Base-by-base conservation (phyloP, 2,888 invertebrate genomes). In the Frankliniella intonsa region DNA sequence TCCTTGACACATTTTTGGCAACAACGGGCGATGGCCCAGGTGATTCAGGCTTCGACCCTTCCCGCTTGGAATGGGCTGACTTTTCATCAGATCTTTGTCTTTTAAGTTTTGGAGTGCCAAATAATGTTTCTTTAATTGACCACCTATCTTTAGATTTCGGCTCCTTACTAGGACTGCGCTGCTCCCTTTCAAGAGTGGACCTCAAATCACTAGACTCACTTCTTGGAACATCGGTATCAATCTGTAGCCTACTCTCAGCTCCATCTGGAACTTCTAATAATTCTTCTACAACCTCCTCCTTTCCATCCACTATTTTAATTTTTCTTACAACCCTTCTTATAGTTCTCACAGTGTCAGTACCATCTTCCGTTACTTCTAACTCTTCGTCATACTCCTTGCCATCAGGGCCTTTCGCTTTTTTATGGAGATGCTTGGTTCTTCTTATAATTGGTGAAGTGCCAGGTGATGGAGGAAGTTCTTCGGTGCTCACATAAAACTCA, bases 311-410 rank as follows among this genome's bases (percentile, higher is more conserved):
- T 8, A 86, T 85, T 22, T 85, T 84, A 27, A 86, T 84, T 82
- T 85, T 85, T 19, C 86, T 84, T 25, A 86, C 85, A 22, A 86
- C 85, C 50, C 85, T 84, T 79, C 86, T 81, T 11, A 55, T 38
- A 19, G 49, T 49, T 22, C 69, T 22, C 0, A 81, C 76, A 17
- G 76, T 76, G 38, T 81, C 38, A 55, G 80, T 82, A 17, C 89
- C 90, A 82, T 91, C 90, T 85, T 90, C 90, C 76, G 90, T 91
- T 86, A 90, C 90, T 0, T 91, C 87, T 22, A 92, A 91, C 85
- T 91, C 93, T 69, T 50, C 50, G 49, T 62, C 65, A 80, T 62
- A 81, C 25, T 82, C 80, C 11, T 38, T 65, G 8, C 50, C 69
- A 17, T 82, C 81, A 50, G 50, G 25, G 12, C 38, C 51, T 9